A percentile compares a stretch with the other conserved stretches of the same genome.
phyloP scores from a whole-genome alignment of 2,888 invertebrate genomes.

The Maniola hyperantus region DNA sequence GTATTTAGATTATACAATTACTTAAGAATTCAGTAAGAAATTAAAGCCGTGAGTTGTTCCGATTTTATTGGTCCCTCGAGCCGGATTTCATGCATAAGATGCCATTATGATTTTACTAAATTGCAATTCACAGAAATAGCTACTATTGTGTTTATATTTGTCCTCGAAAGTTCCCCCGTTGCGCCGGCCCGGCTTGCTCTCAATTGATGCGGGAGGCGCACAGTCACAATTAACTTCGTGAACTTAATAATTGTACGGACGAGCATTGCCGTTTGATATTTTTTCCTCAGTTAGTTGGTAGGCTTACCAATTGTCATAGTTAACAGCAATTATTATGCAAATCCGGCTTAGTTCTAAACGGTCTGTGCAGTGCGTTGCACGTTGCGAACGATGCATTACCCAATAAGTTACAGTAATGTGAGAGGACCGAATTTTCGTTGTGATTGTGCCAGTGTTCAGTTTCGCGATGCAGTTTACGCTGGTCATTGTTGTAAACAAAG shows the following conservation, averaged over 20 bases:
- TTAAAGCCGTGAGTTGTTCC: not conserved
- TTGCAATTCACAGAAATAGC: slow-evolving; percentile 73
- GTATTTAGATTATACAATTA: not conserved
- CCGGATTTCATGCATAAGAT: not conserved
- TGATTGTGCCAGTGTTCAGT: slow-evolving; percentile 33
- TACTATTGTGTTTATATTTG: slow-evolving; percentile 73
- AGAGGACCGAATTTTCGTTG: slow-evolving; percentile 52
- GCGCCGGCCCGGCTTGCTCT: slow-evolving; percentile 52
- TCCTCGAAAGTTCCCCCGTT: slow-evolving; percentile 75
- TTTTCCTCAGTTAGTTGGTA: slow-evolving; percentile 63
- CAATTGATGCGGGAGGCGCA: slow-evolving; percentile 79
- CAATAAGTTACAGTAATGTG: slow-evolving; percentile 63
- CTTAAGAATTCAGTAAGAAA: not conserved
- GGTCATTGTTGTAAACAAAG: slow-evolving; percentile 77
- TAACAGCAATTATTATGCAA: slow-evolving; percentile 72
- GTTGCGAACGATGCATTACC: slow-evolving; percentile 70
- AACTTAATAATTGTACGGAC: slow-evolving; percentile 69
- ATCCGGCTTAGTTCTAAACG: slow-evolving; percentile 74
- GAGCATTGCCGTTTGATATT: slow-evolving; percentile 64
- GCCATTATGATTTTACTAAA: slow-evolving; percentile 28
- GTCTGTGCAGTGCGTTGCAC: slow-evolving; percentile 67
- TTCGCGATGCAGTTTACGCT: slow-evolving; percentile 76
- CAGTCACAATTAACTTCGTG: slow-evolving; percentile 76
- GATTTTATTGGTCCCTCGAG: not conserved
- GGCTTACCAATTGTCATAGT: slow-evolving; percentile 68